phyloP scores from a whole-genome alignment of 2,888 invertebrate genomes.

The Cyrtodaria siliqua region DNA sequence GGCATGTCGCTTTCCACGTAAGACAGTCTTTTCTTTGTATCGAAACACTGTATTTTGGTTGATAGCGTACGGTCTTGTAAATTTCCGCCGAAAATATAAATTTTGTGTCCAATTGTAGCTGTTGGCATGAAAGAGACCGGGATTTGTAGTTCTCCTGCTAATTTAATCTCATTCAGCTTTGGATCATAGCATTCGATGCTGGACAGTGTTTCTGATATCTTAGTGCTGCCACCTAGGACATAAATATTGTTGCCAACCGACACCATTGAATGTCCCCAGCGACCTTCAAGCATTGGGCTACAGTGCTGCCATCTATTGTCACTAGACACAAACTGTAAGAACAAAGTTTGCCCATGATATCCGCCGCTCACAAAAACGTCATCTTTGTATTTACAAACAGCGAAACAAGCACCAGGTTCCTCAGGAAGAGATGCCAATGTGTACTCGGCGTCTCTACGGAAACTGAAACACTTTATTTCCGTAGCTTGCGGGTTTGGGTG shows the following conservation, averaged over 20 bases:
- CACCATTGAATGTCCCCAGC: constrained; percentile 70
- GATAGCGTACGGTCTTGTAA: constrained; percentile 58
- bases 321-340: constrained; percentile 61
- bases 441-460: constrained; percentile 63
- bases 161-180: constrained; percentile 46
- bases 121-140: constrained; percentile 69
- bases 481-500: constrained; percentile 69
- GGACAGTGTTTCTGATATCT: constrained; percentile 59
- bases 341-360: constrained; percentile 59
- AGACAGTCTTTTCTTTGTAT: constrained; percentile 43
- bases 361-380: constrained; percentile 69
- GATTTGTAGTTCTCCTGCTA: constrained; percentile 59
- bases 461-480: constrained; percentile 70
- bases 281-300: constrained; percentile 57
- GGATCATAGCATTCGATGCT: constrained; percentile 69
- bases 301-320: constrained; percentile 67
- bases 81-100: constrained; percentile 71
- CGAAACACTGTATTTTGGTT: constrained; percentile 64
- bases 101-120: constrained; percentile 62
- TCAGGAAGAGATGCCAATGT: constrained; percentile 60
- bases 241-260: constrained; percentile 53
- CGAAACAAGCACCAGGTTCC: constrained; percentile 72
- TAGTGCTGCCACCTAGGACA: constrained; percentile 65
- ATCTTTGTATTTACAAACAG: constrained; percentile 61
- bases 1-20: constrained; percentile 61